These are phyloP conservation scores for Criorhina ranunculi DNA, from an alignment of 2,888 invertebrate species.

Conservation along the genomic window DNA sequence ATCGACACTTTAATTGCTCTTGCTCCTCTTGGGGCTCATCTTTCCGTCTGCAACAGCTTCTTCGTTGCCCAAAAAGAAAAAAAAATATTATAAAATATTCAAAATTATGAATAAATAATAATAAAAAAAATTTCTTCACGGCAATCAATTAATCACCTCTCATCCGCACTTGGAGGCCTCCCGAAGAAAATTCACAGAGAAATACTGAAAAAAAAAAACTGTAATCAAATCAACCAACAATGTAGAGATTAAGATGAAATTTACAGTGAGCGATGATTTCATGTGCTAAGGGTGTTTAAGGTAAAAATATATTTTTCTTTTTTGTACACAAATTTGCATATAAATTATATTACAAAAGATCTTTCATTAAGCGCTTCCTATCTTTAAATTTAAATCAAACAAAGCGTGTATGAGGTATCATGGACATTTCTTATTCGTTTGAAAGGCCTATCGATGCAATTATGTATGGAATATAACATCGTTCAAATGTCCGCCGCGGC, in stretches of 20 bases:
- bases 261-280: slow-evolving; percentile 21
- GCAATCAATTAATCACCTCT: slow-evolving; percentile 39
- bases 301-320: not conserved
- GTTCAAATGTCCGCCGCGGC: too few relatives aligned
- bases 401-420: too few relatives aligned
- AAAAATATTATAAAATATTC: not conserved
- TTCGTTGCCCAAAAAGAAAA: not conserved
- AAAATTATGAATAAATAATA: slow-evolving; percentile 9
- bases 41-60: not conserved
- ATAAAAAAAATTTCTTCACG: slow-evolving; percentile 17
- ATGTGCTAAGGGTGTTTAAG: not conserved
- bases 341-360: too few relatives aligned
- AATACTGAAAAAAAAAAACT: slow-evolving; percentile 3
- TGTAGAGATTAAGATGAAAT: not conserved
- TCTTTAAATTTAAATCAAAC: too few relatives aligned
- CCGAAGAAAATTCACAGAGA: slow-evolving; percentile 6
- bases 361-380: too few relatives aligned
- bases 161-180: slow-evolving; percentile 15
- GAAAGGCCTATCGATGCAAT: too few relatives aligned
- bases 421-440: too few relatives aligned
- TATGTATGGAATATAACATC: too few relatives aligned
- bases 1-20: slow-evolving; percentile 20
- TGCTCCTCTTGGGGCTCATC: not conserved
- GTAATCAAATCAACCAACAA: slow-evolving; percentile 1
- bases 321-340: too few relatives aligned